These are phyloP conservation scores for Pyrgilauda ruficollis DNA, from an alignment of 2,113 vertebrate species.

Conservation along the genomic window DNA sequence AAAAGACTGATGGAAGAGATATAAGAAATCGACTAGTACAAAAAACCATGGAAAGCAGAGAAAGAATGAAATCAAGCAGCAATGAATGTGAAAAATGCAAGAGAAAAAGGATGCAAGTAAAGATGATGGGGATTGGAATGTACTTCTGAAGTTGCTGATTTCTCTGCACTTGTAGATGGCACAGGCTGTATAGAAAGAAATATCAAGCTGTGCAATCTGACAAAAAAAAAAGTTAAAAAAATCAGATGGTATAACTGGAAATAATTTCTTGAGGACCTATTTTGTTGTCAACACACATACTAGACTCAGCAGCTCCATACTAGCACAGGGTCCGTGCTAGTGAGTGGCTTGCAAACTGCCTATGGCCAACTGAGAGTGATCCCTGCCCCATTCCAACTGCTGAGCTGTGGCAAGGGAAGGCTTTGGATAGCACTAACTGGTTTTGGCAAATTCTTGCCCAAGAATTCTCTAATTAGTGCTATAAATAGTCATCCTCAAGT, in stretches of 20 bases:
- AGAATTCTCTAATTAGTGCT: not conserved
- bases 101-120: not conserved
- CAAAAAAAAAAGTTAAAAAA: not conserved
- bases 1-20: not conserved
- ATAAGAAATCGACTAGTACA: not conserved
- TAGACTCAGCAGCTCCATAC: not conserved
- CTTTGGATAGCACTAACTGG: not conserved
- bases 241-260: not conserved
- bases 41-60: not conserved
- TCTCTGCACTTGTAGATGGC: not conserved
- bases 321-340: accelerated
- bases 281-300: not conserved
- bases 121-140: not conserved
- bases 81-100: not conserved
- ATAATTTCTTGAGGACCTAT: not conserved
- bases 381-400: not conserved
- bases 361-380: not conserved
- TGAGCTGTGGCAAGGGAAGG: not conserved
- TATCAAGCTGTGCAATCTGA: not conserved
- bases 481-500: not conserved
- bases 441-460: not conserved
- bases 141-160: not conserved
- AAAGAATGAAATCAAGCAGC: not conserved
- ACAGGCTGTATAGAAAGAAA: not conserved
- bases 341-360: not conserved